Evolutionary conservation across 2,888 invertebrate genomes (phyloP), one percentile per base, ranked within the genome.

Genomic region (Watsonalla binaria): DNA sequence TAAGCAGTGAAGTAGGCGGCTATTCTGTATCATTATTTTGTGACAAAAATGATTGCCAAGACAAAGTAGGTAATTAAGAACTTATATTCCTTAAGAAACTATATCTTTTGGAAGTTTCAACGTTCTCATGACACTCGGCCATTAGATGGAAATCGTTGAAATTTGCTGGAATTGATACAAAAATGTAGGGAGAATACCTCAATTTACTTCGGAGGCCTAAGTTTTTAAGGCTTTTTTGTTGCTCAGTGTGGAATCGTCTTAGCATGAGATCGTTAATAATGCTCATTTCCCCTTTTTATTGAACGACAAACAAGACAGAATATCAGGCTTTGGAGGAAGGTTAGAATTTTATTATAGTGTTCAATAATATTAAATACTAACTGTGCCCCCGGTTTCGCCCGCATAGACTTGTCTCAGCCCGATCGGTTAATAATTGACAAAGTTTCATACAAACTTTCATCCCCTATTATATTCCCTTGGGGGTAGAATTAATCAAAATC

Each of bases 171-270:
- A 37, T 37, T 49, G 37, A 49, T 49, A 49, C 14, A 49, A 49
- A 15, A 49, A 49, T 37, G 37, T 35, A 37, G 49, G 37, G 14
- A 37, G 6, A 37, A 49, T 49, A 14, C 49, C 49, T 37, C 13
- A 37, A 11, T 42, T 39, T 48, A 5, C 39, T 49, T 49, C 9
- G 14, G 37, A 49, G 48, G 48, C 37, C 15, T 49, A 49, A 49
- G 37, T 49, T 49, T 49, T 49, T 37, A 49, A 6, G 37, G 48
- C 37, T 49, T 49, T 49, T 49, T 37, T 49, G 6, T 37, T 6
- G 15, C 6, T 49, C 9, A 9, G 14, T 37, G 8, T 9, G 35
- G 49, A 39, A 37, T 37, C 47, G 34, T 35, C 34, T 37, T 34
- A 48, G 47, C 14, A 48, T 35, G 13, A 35, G 7, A 34, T 8